Base-by-base conservation (phyloP, 2,797 vertebrate species). In the Pampus argenteus region DNA sequence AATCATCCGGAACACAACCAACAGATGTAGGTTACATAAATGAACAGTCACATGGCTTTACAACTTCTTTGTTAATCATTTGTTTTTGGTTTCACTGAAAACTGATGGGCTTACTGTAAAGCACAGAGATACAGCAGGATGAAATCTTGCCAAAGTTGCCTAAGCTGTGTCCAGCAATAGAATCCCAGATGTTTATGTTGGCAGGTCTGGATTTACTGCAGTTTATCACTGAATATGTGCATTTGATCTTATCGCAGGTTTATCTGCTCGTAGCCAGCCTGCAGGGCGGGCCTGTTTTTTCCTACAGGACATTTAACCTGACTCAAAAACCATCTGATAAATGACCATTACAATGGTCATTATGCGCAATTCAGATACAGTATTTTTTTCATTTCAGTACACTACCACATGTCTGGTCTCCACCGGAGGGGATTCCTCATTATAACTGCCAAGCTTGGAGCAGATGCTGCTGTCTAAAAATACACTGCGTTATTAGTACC, bases 11-110 rank as follows among this genome's bases (percentile, higher is more conserved):
- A 60, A 54, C 15, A 31, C 29, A 59, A 56, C 20, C 11, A 52
- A 62, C 81, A 84, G 71, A 80, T 82, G 71, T 61, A 75, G 25
- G 48, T 84, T 74, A 79, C 56, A 79, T 76, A 78, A 78, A 73
- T 54, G 25, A 80, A 60, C 60, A 56, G 34, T 64, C 68, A 73
- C 23, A 23, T 49, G 59, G 31, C 50, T 47, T 73, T 36, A 42
- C 26, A 54, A 60, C 51, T 38, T 44, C 67, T 47, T 11, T 62
- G 63, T 60, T 74, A 52, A 62, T 66, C 61, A 55, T 6, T 47
- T 18, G 40, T n/a, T 44, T 44, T 44, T 17, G 2, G n/a, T 11
- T 20, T 20, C 14, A n/a, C 5, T 45, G 44, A n/a, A 45, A 31
- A 45, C 9, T 22, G 45, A 10, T 22, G 20, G 22, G 47, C 54